These are phyloP conservation scores for Bicyclus anynana DNA, from an alignment of 1,140 invertebrate genomes.

Conservation along the genomic window DNA sequence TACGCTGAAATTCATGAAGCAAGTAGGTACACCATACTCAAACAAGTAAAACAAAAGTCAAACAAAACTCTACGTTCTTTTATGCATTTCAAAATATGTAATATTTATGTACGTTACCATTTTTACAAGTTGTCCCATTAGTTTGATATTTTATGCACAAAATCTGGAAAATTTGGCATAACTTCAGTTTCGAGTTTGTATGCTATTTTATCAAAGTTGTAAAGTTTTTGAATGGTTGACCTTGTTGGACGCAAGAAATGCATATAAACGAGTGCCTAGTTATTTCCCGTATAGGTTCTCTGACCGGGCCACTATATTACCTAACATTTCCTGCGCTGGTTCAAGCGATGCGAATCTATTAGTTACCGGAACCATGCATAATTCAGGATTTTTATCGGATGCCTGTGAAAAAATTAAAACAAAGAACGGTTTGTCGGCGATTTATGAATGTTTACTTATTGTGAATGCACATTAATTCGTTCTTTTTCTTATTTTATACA, in stretches of 20 bases:
- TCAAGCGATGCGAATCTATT: conserved; percentile 2
- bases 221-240: conserved; percentile 30
- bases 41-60: not conserved
- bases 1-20: no score
- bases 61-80: not conserved
- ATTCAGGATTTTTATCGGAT: conserved; percentile 2
- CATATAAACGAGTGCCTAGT: conserved; percentile 17
- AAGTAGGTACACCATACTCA: not conserved
- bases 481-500: no score
- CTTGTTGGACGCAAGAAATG: conserved; percentile 23
- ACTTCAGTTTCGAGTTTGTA: conserved; percentile 31
- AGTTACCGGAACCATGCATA: conserved; percentile 1
- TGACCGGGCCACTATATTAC: conserved; percentile 2
- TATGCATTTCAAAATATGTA: conserved; percentile 2
- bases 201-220: conserved; percentile 29
- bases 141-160: conserved; percentile 34
- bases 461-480: no score
- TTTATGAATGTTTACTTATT: not conserved
- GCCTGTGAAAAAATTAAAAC: not conserved
- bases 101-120: conserved; percentile 21
- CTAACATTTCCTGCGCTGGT: conserved; percentile 5
- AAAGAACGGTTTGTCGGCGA: not conserved
- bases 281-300: conserved; percentile 6
- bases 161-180: conserved; percentile 37
- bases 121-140: conserved; percentile 23